Evolutionary conservation across 2,797 vertebrate species (phyloP).

Genomic region (Malurus splendens): DNA sequence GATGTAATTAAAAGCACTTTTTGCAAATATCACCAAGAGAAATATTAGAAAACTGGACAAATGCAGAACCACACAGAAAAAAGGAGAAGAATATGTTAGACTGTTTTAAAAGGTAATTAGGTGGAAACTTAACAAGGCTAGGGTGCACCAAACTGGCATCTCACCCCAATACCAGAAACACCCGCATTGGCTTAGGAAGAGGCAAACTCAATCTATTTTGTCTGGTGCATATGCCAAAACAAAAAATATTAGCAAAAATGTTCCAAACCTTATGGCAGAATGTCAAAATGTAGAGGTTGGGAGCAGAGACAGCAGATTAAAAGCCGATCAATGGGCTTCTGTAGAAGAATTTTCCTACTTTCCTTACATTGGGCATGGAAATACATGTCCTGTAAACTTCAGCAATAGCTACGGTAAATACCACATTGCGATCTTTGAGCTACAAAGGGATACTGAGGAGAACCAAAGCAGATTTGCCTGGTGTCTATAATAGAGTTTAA

Average conservation of each 20-base stretch:
- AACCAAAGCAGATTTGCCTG: not conserved
- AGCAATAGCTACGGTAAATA: not conserved
- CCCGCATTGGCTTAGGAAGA: not conserved
- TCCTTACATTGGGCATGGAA: not conserved
- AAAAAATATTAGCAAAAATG: not conserved
- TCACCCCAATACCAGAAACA: not conserved
- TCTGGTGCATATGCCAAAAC: not conserved
- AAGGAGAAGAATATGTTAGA: not conserved
- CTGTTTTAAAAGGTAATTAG: not conserved
- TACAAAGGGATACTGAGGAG: not conserved
- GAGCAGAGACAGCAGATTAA: not conserved
- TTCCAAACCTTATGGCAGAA: not conserved
- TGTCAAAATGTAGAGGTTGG: not conserved
- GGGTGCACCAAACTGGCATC: not conserved
- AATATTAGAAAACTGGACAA: not conserved
- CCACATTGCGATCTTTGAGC: not conserved
- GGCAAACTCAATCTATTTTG: not conserved
- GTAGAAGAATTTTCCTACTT: not conserved
- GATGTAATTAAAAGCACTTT: not conserved
- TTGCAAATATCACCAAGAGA: not conserved
- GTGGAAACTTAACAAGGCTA: not conserved
- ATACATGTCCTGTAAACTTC: not conserved
- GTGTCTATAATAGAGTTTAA: not conserved
- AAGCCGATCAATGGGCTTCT: not conserved
- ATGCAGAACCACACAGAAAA: not conserved